These are phyloP conservation scores for Cyrtorhinus lividipennis DNA, from an alignment of 1,140 invertebrate species.

Conservation along the genomic window DNA sequence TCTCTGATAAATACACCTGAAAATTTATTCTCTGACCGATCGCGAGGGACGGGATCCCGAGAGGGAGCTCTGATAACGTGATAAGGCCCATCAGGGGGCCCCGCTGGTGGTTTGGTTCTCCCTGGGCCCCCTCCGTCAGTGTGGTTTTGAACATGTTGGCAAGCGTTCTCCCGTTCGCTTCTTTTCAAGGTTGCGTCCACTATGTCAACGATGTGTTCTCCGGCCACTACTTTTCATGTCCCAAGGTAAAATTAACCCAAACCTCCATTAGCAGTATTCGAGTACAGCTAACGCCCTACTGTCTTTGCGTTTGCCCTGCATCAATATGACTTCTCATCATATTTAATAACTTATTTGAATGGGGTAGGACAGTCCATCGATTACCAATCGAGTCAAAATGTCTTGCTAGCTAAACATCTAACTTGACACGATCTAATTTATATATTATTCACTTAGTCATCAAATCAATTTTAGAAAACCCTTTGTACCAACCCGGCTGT, in stretches of 20 bases:
- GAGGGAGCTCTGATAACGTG: neutral
- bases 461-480: too few relatives aligned
- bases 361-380: too few relatives aligned
- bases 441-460: too few relatives aligned
- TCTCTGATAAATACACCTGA: too few relatives aligned
- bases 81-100: neutral
- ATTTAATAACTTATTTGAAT: too few relatives aligned
- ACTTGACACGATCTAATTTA: too few relatives aligned
- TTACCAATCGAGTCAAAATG: too few relatives aligned
- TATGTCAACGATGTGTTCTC: slow-evolving; percentile 11
- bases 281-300: neutral
- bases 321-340: too few relatives aligned
- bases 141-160: slow-evolving; percentile 1
- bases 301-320: neutral
- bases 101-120: neutral
- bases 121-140: neutral
- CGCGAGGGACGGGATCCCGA: too few relatives aligned
- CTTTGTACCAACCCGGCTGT: too few relatives aligned
- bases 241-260: neutral
- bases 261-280: neutral
- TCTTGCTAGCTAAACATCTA: too few relatives aligned
- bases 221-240: slow-evolving; percentile 11
- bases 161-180: slow-evolving; percentile 4
- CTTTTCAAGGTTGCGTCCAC: slow-evolving; percentile 13
- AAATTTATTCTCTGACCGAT: too few relatives aligned